phyloP scores from a whole-genome alignment of 2,797 vertebrate genomes.

The Thamnophis elegans region DNA sequence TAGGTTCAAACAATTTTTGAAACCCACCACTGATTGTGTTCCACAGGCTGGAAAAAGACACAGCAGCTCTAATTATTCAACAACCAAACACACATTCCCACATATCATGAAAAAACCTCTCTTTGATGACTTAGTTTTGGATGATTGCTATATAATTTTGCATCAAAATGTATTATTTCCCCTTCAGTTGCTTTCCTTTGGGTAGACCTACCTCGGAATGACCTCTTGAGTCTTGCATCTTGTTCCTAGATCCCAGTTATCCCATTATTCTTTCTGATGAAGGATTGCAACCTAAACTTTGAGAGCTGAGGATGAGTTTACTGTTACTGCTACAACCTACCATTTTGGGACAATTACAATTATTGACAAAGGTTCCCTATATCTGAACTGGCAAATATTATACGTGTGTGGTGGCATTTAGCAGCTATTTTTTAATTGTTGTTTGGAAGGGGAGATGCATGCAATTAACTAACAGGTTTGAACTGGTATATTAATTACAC shows the following conservation, averaged over 20 bases:
- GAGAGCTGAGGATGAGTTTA: background rate
- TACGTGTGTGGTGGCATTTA: background rate
- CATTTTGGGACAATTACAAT: background rate
- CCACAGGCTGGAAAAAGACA: background rate
- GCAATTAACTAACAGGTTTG: background rate
- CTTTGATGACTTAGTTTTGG: background rate
- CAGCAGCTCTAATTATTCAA: background rate
- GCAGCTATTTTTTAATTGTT: too few relatives aligned
- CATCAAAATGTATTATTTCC: background rate
- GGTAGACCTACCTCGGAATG: background rate
- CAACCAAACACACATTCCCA: background rate
- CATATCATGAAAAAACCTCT: background rate
- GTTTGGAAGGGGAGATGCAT: background rate
- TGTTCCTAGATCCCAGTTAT: background rate
- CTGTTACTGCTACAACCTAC: background rate
- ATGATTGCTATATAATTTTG: background rate
- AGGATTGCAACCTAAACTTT: background rate
- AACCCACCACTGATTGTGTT: too few relatives aligned
- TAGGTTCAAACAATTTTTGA: too few relatives aligned
- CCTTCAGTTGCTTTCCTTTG: background rate
- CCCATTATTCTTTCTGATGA: background rate
- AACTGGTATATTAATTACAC: background rate
- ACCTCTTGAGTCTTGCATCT: background rate
- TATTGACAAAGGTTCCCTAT: background rate
- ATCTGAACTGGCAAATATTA: background rate